Base-by-base conservation (phyloP, 2,797 vertebrate genomes). In the Acrocephalus scirpaceus region DNA sequence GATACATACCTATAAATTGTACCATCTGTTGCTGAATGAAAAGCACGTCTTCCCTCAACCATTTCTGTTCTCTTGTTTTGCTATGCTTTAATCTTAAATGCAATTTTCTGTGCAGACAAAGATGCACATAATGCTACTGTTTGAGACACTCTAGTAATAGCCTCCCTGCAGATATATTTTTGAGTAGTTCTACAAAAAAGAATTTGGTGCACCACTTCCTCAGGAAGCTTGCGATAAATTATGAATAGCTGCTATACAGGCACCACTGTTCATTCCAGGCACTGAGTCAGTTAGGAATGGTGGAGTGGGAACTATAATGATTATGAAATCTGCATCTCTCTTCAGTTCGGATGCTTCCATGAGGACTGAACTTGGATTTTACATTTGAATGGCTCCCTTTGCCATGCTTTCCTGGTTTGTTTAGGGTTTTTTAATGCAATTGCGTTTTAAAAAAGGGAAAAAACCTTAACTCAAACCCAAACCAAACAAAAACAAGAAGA, bases 201-300 rank as follows among this genome's bases (percentile, higher is more conserved):
- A 50, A 83, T 83, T 93, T 13, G 7, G 60, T 71, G 50, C 53
- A 67, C 9, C 29, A 27, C 32, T 90, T 96, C 90, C 32, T 17
- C 36, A 92, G 76, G 69, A 93, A 96, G 54, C 54, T 86, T 67
- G n/a, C 0, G 1, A 81, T 92, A 88, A 94, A 95, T 90, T 78
- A 84, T 81, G 79, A 88, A 94, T 65, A 81, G 50, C 13, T 78
- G 27, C 62, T 86, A 51, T 81, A 92, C 50, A 81, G 42, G 30
- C 79, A 92, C 25, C 50, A 29, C 23, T 65, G 38, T 21, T 84
- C 81, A 44, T 84, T 92, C 58, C 44, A 86, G 34, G 30, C 50
- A 78, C 18, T 21, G 25, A 81, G 36, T 88, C 86, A 75, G 44
- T n/a, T 45, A 71, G 40, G 66, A 45, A 60, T 83, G 57, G 60